A percentile compares a stretch with the other conserved stretches of the same genome.
Conservation (phyloP, 2,797 vertebrate species). For the Peromyscus nudipes region DNA sequence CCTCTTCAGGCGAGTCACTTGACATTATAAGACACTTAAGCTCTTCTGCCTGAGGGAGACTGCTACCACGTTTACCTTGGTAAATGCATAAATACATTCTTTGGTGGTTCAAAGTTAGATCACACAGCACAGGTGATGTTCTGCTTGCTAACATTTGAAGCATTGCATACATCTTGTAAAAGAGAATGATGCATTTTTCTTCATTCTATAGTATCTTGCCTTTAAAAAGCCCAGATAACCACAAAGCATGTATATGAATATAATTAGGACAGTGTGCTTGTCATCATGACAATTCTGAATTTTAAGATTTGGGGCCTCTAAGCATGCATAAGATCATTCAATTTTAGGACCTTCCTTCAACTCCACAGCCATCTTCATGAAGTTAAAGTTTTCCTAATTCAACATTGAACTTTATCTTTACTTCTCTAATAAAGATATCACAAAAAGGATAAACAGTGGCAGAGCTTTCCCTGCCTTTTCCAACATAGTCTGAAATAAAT, state of each 20-base stretch:
- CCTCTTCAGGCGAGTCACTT: constrained; percentile 71
- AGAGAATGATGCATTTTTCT: background rate
- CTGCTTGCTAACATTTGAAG: constrained; percentile 45
- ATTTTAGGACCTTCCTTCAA: background rate
- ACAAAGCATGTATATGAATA: background rate
- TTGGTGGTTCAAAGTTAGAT: constrained; percentile 55
- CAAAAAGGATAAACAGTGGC: background rate
- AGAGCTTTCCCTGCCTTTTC: background rate
- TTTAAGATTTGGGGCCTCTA: background rate
- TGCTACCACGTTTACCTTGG: constrained; percentile 60
- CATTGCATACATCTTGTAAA: background rate
- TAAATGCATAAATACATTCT: constrained; percentile 72
- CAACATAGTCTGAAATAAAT: background rate
- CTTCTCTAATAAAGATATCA: background rate
- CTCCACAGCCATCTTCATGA: background rate
- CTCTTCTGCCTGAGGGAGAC: constrained; percentile 73
- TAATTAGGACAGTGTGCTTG: background rate
- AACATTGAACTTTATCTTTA: background rate
- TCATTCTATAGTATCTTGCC: background rate
- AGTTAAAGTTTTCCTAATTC: background rate
- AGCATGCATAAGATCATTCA: background rate
- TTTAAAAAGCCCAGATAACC: background rate
- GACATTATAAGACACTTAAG: constrained; percentile 71
- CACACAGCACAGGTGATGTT: constrained; percentile 58
- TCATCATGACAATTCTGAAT: background rate